Base-by-base conservation (phyloP, 2,113 vertebrate genomes). In the Acanthisitta chloris region DNA sequence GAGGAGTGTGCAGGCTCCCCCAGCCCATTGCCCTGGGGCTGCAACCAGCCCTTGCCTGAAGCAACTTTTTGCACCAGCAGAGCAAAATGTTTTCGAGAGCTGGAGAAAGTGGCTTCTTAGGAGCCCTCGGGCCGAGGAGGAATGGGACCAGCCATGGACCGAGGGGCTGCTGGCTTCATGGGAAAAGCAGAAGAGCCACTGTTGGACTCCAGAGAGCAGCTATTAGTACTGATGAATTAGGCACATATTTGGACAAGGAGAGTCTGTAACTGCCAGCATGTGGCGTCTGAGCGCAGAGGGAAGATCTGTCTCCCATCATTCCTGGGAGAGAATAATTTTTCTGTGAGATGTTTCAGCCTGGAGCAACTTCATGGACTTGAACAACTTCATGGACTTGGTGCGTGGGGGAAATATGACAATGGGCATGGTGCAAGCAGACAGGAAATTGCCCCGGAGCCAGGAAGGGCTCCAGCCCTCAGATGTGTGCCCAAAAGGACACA, bases 161-260 rank as follows among this genome's bases (percentile, higher is more conserved):
- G 2, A 12, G 29, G 17, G 42, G 43, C 48, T 87, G 55, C 55
- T 85, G 42, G 25, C 12, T 6, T 33, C 3, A 0, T 20, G 17
- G 28, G 23, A 64, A 79, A 58, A 55, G 52, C 70, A 90, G 76
- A 86, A 73, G 64, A 86, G 64, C 38, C 1, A 0, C 42, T 48
- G 64, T 51, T 58, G 92, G 72, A 31, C 83, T 92, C 59, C 11
- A 12, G 59, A 81, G 69, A 86, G 33, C 24, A 15, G 38, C 82
- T 89, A 66, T 81, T 84, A 86, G 73, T 73, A 61, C 77, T 90
- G 80, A 92, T 2, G 24, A 88, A 73, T 91, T 92, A 94, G 80
- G 93, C 89, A 94, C 91, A 86, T 96, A 96, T 96, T 96, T 96
- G 93, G 91, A 92, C 76, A 88, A 90, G 82, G 49, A 90, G 40